Conservation (phyloP, 2,113 vertebrate genomes). For the Pteronura brasiliensis region DNA sequence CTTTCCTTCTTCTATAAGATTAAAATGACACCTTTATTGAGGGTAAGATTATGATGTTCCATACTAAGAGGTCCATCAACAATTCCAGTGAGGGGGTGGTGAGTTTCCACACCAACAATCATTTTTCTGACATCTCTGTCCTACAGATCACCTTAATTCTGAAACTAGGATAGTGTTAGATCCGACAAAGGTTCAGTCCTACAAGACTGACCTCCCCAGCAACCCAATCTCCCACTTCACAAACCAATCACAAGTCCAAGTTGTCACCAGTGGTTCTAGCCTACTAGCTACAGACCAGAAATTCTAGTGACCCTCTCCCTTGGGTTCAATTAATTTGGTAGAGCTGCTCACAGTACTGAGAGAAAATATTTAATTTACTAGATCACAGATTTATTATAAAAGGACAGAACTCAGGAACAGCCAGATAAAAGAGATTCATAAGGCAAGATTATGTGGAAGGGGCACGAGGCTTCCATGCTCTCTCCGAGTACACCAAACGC, state of each 20-base stretch:
- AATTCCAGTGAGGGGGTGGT: neutral
- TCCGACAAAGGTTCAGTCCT: neutral
- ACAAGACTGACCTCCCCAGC: neutral
- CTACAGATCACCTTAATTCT: neutral
- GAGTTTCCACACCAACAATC: neutral
- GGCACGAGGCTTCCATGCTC: neutral
- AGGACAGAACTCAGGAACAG: neutral
- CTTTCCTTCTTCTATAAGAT: slow-evolving; percentile 6
- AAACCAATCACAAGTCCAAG: neutral
- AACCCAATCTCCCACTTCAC: neutral
- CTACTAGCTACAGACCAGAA: neutral
- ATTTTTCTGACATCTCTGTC: neutral
- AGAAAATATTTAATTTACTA: neutral
- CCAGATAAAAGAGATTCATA: neutral
- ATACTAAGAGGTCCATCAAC: neutral
- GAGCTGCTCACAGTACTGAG: neutral
- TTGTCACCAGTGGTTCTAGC: neutral
- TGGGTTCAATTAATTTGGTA: neutral
- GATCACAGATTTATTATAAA: neutral
- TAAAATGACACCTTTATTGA: slow-evolving; percentile 5
- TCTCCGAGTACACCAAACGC: neutral
- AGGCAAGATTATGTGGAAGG: neutral
- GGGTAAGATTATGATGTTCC: neutral
- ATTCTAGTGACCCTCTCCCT: neutral
- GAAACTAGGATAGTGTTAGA: neutral